These are phyloP conservation scores for Melolontha melolontha DNA, from an alignment of 2,888 invertebrate species.

Conservation along the genomic window DNA sequence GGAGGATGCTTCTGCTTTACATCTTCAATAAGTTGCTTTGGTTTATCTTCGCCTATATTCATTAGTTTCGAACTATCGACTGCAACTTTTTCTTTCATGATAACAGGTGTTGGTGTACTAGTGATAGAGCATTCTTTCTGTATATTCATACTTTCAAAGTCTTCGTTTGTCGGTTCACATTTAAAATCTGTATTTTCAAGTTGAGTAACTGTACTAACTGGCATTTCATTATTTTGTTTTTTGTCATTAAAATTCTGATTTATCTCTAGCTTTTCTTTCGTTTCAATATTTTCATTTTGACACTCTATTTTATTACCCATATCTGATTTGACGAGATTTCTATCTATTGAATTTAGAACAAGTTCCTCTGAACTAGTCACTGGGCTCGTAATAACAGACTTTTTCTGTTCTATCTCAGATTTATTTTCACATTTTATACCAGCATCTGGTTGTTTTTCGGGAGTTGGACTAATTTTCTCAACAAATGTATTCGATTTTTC, in stretches of 20 bases:
- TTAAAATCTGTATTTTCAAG: conserved; percentile 12
- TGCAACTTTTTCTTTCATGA: conserved; percentile 12
- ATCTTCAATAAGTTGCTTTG: conserved; percentile 14
- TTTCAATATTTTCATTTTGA: neutral
- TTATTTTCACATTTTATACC: conserved; percentile 22
- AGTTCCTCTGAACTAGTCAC: neutral
- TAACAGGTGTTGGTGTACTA: neutral
- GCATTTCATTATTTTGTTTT: conserved; percentile 9
- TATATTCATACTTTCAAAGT: neutral
- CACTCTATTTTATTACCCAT: neutral
- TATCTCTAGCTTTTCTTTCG: neutral
- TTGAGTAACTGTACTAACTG: conserved; percentile 7
- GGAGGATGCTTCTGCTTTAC: conserved; percentile 12
- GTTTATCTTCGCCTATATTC: neutral
- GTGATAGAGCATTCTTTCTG: conserved; percentile 15
- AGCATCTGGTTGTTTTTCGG: neutral
- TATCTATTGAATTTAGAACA: neutral
- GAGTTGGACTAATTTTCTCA: conserved; percentile 55
- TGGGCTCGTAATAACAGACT: neutral
- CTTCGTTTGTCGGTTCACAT: conserved; percentile 20
- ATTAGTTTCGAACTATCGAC: conserved; percentile 3
- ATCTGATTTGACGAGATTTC: neutral
- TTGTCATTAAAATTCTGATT: conserved; percentile 4
- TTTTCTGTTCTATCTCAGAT: conserved; percentile 19
- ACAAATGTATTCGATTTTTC: conserved; percentile 65